phyloP scores from a whole-genome alignment of 2,888 invertebrate species.

The Tinea trinotella region DNA sequence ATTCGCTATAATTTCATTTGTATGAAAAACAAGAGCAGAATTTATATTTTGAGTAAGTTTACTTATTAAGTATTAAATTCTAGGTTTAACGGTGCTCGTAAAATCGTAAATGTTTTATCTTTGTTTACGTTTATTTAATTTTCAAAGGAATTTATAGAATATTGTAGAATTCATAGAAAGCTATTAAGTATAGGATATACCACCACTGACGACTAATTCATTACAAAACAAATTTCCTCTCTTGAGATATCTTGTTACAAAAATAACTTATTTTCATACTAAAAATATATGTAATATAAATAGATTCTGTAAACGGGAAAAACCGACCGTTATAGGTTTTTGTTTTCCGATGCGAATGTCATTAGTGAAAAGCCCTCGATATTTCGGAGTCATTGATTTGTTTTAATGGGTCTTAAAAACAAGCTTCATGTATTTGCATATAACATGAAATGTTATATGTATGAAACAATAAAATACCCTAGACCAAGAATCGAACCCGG shows the following conservation, averaged over 20 bases:
- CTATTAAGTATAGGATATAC: no score
- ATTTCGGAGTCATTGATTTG: slow-evolving; percentile 66
- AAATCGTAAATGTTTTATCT: neutral
- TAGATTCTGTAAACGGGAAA: neutral
- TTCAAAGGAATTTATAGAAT: neutral
- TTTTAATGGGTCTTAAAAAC: slow-evolving; percentile 54
- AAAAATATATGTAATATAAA: no score
- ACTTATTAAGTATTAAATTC: slow-evolving; percentile 56
- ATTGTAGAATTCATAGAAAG: neutral
- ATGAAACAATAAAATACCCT: no score
- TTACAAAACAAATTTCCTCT: no score
- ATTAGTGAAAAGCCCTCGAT: slow-evolving; percentile 68
- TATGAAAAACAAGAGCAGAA: slow-evolving; percentile 58
- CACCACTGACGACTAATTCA: no score
- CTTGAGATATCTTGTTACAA: no score
- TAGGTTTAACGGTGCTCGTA: slow-evolving; percentile 23
- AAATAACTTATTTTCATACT: no score
- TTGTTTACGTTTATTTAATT: neutral
- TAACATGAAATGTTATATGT: no score
- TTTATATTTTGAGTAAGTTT: slow-evolving; percentile 65
- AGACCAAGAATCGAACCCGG: no score
- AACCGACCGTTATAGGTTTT: slow-evolving; percentile 30
- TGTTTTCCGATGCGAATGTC: slow-evolving; percentile 63
- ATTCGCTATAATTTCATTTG: slow-evolving; percentile 68
- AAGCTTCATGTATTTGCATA: neutral